These are phyloP conservation scores for Heliconius nattereri DNA, from an alignment of 1,140 invertebrate species.

Conservation along the genomic window DNA sequence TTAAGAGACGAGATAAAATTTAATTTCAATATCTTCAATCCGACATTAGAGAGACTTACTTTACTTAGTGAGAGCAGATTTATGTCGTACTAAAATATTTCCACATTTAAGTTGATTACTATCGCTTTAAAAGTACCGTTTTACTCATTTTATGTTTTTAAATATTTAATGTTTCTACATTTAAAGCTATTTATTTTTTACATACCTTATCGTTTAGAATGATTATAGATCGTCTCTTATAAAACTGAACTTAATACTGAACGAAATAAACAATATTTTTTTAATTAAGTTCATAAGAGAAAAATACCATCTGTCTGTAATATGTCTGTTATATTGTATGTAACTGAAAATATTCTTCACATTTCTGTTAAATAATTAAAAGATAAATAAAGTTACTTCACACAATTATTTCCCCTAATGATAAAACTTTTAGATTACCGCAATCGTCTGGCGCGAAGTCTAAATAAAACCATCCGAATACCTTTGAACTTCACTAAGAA, in stretches of 20 bases:
- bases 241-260: no score
- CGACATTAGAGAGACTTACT: conserved; percentile 43
- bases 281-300: no score
- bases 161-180: no score
- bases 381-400: not conserved
- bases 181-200: no score
- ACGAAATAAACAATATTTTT: no score
- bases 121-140: not conserved
- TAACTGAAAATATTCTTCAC: no score
- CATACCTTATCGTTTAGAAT: no score
- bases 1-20: conserved; percentile 53
- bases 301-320: no score
- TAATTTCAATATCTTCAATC: conserved; percentile 54
- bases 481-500: conserved; percentile 15
- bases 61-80: conserved; percentile 42
- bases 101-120: not conserved
- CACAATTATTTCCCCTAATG: not conserved
- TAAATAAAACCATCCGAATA: conserved; percentile 1
- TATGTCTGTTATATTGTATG: no score
- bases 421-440: not conserved
- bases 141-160: not conserved
- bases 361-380: not conserved
- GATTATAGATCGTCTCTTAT: no score
- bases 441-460: not conserved
- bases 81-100: conserved; percentile 30